Base-by-base conservation (phyloP, 2,113 vertebrate genomes). In the Lanius ludovicianus region DNA sequence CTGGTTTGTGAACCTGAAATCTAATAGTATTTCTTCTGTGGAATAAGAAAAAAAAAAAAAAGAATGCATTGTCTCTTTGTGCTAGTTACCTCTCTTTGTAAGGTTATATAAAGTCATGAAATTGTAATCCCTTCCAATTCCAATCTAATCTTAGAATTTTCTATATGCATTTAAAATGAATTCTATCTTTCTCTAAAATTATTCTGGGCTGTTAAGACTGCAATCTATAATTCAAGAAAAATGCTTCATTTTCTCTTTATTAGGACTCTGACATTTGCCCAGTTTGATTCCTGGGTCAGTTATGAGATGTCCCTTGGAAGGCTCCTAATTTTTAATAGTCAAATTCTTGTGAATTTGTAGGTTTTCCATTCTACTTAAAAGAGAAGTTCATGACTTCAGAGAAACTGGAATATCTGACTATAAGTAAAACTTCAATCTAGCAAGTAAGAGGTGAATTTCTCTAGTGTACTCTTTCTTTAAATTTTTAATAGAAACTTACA, bases 1-100 rank as follows among this genome's bases (percentile, higher is more conserved):
- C 30, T 65, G 20, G 20, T 84, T 60, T 94, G 50, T 90, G 63
- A 87, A 83, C 75, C 57, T 39, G 44, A 90, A 85, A 76, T 91
- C 49, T 89, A 35, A 57, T 74, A 73, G 15, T 33, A 64, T 75
- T 91, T 90, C 23, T 68, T 86, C 24, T 57, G 30, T 52, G 13
- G 15, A 77, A n/a, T 57, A 71, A 52, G 44, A 68, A 50, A 28
- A 74, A 47, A 41, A 76, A 65, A 68, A 10, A 47, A 39, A 14
- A 55, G 3, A 69, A 53, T 59, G 6, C 8, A 13, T 47, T 15
- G 13, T 52, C 11, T 62, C 19, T 67, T 46, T 63, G 28, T 44
- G 17, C 70, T 67, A 42, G 16, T 80, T 59, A 39, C n/a, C 4
- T 55, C 16, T 88, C 55, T 75, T 60, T 73, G 24, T 28, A 56